phyloP scores from a whole-genome alignment of 35 echinoderm and acorn worm species.

The Ptychodera flava region DNA sequence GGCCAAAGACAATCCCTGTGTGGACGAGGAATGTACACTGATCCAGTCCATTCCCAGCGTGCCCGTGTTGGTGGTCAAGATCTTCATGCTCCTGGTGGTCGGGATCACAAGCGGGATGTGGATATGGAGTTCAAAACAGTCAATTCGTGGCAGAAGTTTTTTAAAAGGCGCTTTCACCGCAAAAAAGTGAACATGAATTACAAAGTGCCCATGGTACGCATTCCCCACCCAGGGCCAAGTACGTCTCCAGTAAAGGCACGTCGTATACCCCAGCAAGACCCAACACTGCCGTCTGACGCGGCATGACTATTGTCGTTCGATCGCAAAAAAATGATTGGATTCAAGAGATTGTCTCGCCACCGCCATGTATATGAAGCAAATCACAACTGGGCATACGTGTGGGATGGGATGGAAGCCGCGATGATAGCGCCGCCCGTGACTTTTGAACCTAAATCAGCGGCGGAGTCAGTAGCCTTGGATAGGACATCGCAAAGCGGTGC shows the following conservation, averaged over 20 bases:
- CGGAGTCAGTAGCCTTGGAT: too few relatives aligned
- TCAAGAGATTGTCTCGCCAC: too few relatives aligned
- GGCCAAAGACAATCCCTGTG: constrained; percentile 51
- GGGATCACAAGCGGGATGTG: constrained; percentile 99
- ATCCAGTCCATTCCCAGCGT: constrained; percentile 72
- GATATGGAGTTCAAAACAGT: constrained; percentile 97
- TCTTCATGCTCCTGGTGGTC: constrained; percentile 88
- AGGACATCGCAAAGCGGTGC: too few relatives aligned
- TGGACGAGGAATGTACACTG: constrained; percentile 52
- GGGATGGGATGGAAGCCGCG: neutral
- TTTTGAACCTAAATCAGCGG: too few relatives aligned
- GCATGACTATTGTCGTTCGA: too few relatives aligned
- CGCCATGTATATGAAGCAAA: too few relatives aligned
- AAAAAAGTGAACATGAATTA: constrained; percentile 2
- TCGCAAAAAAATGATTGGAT: too few relatives aligned
- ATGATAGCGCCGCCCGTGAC: neutral
- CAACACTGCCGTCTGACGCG: neutral
- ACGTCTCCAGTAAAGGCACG: neutral
- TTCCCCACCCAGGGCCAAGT: neutral
- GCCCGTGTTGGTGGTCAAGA: constrained; percentile 71
- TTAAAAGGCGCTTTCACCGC: constrained; percentile 21
- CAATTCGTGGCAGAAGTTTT: constrained; percentile 78
- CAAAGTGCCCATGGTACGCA: neutral
- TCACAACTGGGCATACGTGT: too few relatives aligned
- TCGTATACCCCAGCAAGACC: neutral